These are phyloP conservation scores for Aphidius ervi DNA, from an alignment of 1,140 invertebrate genomes.

Conservation along the genomic window DNA sequence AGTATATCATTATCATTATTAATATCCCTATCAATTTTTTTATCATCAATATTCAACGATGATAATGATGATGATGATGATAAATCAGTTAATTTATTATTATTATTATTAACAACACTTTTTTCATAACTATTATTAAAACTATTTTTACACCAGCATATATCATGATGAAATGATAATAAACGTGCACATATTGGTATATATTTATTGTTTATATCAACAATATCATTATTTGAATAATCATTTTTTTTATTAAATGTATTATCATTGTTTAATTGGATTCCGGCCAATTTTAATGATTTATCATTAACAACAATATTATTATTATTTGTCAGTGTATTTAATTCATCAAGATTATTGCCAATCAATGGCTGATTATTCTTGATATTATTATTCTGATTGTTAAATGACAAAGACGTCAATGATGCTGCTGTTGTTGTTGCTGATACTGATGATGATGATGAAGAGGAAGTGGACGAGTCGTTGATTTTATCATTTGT, in stretches of 20 bases:
- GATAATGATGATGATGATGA: too few species aligned
- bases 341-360: too few species aligned
- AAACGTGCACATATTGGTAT: conserved; percentile 49
- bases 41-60: too few species aligned
- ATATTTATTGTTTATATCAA: conserved; percentile 14
- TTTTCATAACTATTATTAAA: background rate
- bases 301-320: too few species aligned
- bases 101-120: background rate
- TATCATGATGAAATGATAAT: conserved; percentile 53
- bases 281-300: conserved; percentile 3
- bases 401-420: too few species aligned
- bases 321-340: too few species aligned
- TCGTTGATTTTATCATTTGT: too few species aligned
- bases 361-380: too few species aligned
- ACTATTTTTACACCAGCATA: conserved; percentile 53
- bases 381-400: too few species aligned
- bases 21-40: background rate
- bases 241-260: conserved; percentile 1
- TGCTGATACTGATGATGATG: too few species aligned
- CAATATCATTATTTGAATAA: conserved; percentile 9
- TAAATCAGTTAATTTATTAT: conserved; percentile 4
- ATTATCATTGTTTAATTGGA: conserved; percentile 8
- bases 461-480: too few species aligned
- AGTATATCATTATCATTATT: background rate
- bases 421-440: too few species aligned